Evolutionary conservation across 1,140 invertebrate genomes (phyloP), one percentile per base, ranked within the genome.

Genomic region (Eriosoma lanigerum): DNA sequence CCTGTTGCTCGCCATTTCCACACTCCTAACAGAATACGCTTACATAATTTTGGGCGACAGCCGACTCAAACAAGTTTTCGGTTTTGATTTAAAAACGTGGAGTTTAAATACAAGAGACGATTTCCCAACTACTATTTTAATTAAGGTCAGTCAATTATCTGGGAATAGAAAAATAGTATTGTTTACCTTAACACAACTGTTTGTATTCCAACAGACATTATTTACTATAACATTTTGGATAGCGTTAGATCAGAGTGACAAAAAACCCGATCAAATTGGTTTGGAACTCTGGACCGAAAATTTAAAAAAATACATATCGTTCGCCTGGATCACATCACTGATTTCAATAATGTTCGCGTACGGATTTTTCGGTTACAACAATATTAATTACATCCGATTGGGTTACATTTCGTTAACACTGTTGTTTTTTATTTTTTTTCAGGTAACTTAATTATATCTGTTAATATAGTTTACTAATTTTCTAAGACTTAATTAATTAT

Each of bases 381-480:
- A 29, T 17, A 70, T 70, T 3, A 50, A 70, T 9, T 29, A 19
- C 21, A 70, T 70, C 32, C 44, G 19, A 50, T 29, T 70, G 0
- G 66, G 66, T 50, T 70, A 70, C 46, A 50, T 70, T 29, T 15
- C 15, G 1, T 70, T 70, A 29, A 13, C 46, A 29, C 24, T 70
- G 15, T 21, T 70, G 26, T 70, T 50, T 29, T 26, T 70, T 0
- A 19, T 50, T 6, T 1, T 70, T 50, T 70, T 70, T 70, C 66
- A 70, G 50, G 66, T 70, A 50, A 70, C 15, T 70, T 46, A 3
- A 68, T 24, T 44, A n/a, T n/a, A n/a, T n/a, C n/a, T n/a, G n/a
- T n/a, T n/a, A n/a, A n/a, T n/a, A n/a, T n/a, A n/a, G n/a, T n/a
- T n/a, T n/a, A n/a, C n/a, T n/a, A n/a, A n/a, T n/a, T n/a, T n/a